These are phyloP conservation scores for Oophaga pumilio DNA, from an alignment of 2,113 vertebrate genomes.

Conservation along the genomic window DNA sequence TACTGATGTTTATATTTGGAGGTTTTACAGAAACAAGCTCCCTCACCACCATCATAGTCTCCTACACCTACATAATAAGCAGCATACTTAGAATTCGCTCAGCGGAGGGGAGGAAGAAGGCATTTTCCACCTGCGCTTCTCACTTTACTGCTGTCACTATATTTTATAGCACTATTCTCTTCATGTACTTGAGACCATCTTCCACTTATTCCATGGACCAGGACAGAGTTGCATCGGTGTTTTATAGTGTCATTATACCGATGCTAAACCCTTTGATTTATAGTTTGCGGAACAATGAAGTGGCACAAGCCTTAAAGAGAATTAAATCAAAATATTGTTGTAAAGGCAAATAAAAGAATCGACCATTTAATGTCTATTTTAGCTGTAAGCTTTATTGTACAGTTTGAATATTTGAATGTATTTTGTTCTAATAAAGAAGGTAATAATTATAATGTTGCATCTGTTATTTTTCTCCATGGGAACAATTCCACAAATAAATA, in stretches of 20 bases:
- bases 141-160: slow-evolving; percentile 35
- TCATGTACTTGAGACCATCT: slow-evolving; percentile 45
- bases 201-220: slow-evolving; percentile 39
- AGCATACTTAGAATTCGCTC: slow-evolving; percentile 37
- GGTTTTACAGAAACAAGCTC: slow-evolving; percentile 44
- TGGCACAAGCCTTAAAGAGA: slow-evolving; percentile 28
- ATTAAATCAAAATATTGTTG: slow-evolving; percentile 24
- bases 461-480: not conserved
- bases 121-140: slow-evolving; percentile 51
- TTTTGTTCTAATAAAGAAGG: not conserved
- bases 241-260: slow-evolving; percentile 45
- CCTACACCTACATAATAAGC: slow-evolving; percentile 35
- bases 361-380: not conserved
- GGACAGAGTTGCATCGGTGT: slow-evolving; percentile 41
- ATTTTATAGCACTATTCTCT: slow-evolving; percentile 45
- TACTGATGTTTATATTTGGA: slow-evolving; percentile 54
- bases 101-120: slow-evolving; percentile 31
- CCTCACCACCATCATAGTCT: slow-evolving; percentile 19
- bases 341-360: slow-evolving; percentile 1
- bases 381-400: not conserved
- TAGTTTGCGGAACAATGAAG: slow-evolving; percentile 47
- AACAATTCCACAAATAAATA: too few species aligned
- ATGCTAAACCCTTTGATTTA: slow-evolving; percentile 49
- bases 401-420: not conserved
- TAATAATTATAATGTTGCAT: not conserved